These are phyloP conservation scores for Strigamia transsilvanica DNA, from an alignment of 2,888 invertebrate species.

Conservation along the genomic window DNA sequence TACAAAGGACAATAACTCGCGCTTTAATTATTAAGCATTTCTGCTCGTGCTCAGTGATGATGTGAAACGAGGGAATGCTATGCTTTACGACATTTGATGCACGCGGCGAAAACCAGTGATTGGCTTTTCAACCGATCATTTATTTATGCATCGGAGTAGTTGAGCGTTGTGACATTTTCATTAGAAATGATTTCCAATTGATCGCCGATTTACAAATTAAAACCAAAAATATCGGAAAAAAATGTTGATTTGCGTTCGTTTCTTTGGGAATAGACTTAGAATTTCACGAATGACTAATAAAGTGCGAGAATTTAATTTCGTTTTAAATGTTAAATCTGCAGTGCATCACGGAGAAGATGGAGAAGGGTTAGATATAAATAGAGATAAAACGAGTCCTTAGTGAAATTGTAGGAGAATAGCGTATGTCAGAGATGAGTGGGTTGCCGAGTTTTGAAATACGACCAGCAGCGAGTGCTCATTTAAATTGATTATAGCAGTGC, in stretches of 20 bases:
- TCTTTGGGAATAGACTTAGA: neutral
- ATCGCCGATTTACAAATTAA: neutral
- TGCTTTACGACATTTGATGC: slow-evolving; percentile 11
- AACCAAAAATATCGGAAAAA: no score
- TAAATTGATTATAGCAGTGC: slow-evolving; percentile 8
- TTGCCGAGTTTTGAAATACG: slow-evolving; percentile 8
- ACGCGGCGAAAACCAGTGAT: neutral
- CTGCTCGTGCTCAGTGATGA: slow-evolving; percentile 12
- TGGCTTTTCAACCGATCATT: neutral
- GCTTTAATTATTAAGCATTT: slow-evolving; percentile 38
- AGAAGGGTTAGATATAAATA: neutral
- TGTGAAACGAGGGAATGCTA: slow-evolving; percentile 10
- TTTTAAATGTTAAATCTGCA: neutral
- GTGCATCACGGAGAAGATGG: neutral
- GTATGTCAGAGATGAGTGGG: slow-evolving; percentile 8
- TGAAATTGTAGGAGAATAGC: slow-evolving; percentile 1
- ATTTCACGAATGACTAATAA: neutral
- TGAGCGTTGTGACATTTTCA: neutral
- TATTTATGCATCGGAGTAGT: neutral
- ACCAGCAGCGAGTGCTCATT: slow-evolving; percentile 2
- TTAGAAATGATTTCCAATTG: neutral
- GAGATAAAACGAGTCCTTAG: neutral
- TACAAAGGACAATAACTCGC: neutral
- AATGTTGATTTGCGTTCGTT: no score
- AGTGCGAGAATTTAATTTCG: no score